Percentiles rank a stretch among this genome's conserved stretches.
phyloP scores from a whole-genome alignment of 2,888 invertebrate species.

The Aleiodes testaceus region DNA sequence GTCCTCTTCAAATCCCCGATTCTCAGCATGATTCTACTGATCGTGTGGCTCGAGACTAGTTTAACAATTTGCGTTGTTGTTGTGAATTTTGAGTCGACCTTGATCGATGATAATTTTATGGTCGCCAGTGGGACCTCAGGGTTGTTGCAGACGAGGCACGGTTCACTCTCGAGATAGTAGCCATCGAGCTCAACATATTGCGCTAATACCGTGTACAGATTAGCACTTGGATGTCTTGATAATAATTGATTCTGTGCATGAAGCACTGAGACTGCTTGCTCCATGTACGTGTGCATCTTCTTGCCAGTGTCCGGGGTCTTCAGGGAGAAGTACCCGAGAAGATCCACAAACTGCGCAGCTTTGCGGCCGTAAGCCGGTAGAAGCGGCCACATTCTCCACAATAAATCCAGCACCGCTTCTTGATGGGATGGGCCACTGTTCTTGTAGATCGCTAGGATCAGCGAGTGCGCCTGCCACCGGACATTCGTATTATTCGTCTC shows the following conservation, averaged over 20 bases:
- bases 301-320: constrained; percentile 83
- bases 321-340: constrained; percentile 94
- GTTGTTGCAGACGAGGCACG: constrained; percentile 98
- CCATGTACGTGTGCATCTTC: constrained; percentile 84
- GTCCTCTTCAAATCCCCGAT: constrained; percentile 96
- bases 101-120: constrained; percentile 93
- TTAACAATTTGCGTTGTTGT: constrained; percentile 98
- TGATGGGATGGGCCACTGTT: constrained; percentile 87
- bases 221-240: constrained; percentile 94
- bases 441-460: constrained; percentile 88
- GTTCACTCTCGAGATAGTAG: constrained; percentile 96
- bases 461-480: constrained; percentile 95
- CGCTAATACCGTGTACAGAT: constrained; percentile 91
- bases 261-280: constrained; percentile 89
- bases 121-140: constrained; percentile 94
- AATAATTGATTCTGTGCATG: constrained; percentile 92
- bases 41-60: constrained; percentile 94
- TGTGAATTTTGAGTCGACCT: constrained; percentile 97
- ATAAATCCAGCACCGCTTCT: constrained; percentile 83
- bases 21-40: constrained; percentile 93
- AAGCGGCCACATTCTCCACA: constrained; percentile 95
- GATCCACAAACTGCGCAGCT: constrained; percentile 96
- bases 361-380: constrained; percentile 93
- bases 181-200: constrained; percentile 97
- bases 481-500: constrained; percentile 95